Base-by-base conservation (phyloP, 2,797 vertebrate species). In the Borostomias antarcticus region DNA sequence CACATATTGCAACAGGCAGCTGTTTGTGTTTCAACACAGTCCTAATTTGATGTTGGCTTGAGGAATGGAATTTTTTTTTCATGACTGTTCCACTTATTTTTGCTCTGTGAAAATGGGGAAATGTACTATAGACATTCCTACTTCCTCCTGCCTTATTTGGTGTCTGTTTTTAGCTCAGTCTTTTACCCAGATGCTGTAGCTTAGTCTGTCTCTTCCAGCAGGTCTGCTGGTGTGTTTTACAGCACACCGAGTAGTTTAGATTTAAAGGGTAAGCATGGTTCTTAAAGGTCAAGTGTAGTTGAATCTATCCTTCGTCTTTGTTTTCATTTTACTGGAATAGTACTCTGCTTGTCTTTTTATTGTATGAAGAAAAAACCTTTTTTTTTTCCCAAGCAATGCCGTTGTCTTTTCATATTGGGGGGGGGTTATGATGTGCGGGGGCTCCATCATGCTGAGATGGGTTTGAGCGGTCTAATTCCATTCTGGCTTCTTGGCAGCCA, bases 401-500 rank as follows among this genome's bases (percentile, higher is more conserved):
- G n/a, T 70, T 0, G 78, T 82, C 82, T 88, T 85, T 89, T 88
- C 72, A 85, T 82, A 82, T 83, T 66, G 29, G 66, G 53, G 1
- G 59, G 62, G 79, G 87, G 90, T 90, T 86, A 90, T 85, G 78
- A 70, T 11, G 43, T 77, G 85, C 85, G 76, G 84, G 88, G 81
- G 79, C 63, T 76, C 78, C 64, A 69, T 75, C 84, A 83, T 66
- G 80, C 82, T 19, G 78, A 69, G 83, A 52, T 79, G 77, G 70
- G 70, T 82, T 85, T 43, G 58, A 73, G 68, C 74, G 82, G 86
- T 88, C 74, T 78, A 74, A 82, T 88, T 85, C 77, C 78, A 5
- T 0, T 17, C 28, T 21, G 57, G 64, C 54, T 74, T 79, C 82
- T 72, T 48, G 65, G 66, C 67, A 67, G 69, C 70, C 73, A 74